Evolutionary conservation across 2,797 vertebrate species (phyloP).

Genomic region (Alauda arvensis): DNA sequence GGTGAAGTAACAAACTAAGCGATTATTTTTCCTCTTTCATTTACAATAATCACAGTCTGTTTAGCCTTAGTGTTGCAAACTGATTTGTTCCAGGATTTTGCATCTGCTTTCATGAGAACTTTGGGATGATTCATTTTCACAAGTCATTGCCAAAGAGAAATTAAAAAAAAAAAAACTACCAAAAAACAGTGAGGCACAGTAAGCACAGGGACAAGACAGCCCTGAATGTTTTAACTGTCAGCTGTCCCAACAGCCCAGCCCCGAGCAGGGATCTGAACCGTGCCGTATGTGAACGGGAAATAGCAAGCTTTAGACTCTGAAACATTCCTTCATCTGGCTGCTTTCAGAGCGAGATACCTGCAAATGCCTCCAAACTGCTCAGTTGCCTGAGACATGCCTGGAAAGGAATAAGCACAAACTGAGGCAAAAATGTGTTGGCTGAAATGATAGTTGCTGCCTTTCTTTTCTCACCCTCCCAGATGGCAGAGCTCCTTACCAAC

Average conservation of each 20-base stretch:
- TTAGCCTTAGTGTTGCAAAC: slow-evolving; percentile 49
- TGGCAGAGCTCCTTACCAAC: slow-evolving; percentile 59
- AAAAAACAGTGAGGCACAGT: not conserved
- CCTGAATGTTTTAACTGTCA: not conserved
- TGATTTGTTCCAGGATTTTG: slow-evolving; percentile 57
- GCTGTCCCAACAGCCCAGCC: not conserved
- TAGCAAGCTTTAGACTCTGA: not conserved
- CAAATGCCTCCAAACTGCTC: not conserved
- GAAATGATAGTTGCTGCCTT: slow-evolving; percentile 14
- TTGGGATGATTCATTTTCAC: slow-evolving; percentile 41
- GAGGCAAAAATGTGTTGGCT: not conserved
- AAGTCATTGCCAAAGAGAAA: slow-evolving; percentile 28
- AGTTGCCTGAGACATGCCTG: not conserved
- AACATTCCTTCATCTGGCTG: not conserved
- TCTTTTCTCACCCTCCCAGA: slow-evolving; percentile 60
- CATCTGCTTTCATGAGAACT: slow-evolving; percentile 48
- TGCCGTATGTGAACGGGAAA: not conserved
- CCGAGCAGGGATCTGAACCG: not conserved
- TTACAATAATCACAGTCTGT: slow-evolving; percentile 41
- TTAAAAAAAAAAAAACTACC: not conserved
- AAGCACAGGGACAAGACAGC: not conserved
- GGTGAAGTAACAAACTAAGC: slow-evolving; percentile 23
- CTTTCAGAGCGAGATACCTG: not conserved
- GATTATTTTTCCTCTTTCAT: slow-evolving; percentile 40
- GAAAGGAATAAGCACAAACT: not conserved